A percentile compares a stretch with the other conserved stretches of the same genome.
Conservation (phyloP, 2,888 invertebrate species). For the Agrotis clavis region DNA sequence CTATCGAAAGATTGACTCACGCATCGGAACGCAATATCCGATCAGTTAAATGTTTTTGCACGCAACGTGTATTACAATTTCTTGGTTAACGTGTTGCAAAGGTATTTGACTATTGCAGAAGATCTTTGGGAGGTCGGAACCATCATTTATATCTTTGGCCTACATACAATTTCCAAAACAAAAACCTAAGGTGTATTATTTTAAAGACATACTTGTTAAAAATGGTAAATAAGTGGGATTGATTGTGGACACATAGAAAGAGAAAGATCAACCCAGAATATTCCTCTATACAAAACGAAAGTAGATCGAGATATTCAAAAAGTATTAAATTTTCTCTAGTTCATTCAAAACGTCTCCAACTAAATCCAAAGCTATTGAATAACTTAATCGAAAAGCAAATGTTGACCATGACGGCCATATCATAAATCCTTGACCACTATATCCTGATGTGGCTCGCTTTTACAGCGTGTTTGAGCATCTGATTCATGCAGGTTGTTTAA, state of each 20-base stretch:
- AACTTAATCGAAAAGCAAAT: constrained; percentile 50
- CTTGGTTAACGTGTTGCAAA: constrained; percentile 50
- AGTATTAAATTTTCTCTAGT: not conserved
- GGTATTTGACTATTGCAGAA: constrained; percentile 44
- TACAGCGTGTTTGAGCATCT: constrained; percentile 46
- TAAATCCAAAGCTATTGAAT: constrained; percentile 16
- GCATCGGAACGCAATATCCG: constrained; percentile 76
- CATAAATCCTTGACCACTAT: constrained; percentile 57
- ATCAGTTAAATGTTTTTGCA: constrained; percentile 66
- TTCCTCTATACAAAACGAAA: not conserved
- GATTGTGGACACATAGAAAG: too few relatives aligned
- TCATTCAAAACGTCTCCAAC: not conserved
- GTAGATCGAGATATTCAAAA: too few relatives aligned
- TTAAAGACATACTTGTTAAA: too few relatives aligned
- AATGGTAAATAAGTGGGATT: too few relatives aligned
- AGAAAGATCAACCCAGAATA: not conserved
- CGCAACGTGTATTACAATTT: constrained; percentile 61
- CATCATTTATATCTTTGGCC: not conserved
- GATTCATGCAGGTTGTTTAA: constrained; percentile 67
- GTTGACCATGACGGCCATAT: constrained; percentile 38
- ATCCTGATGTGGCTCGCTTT: constrained; percentile 51
- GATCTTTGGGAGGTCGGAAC: constrained; percentile 9
- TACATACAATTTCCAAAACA: not conserved
- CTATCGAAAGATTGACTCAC: constrained; percentile 82
- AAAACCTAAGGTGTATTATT: too few relatives aligned